Evolutionary conservation across 1,140 invertebrate species (phyloP).

Genomic region (Monomorium pharaonis): DNA sequence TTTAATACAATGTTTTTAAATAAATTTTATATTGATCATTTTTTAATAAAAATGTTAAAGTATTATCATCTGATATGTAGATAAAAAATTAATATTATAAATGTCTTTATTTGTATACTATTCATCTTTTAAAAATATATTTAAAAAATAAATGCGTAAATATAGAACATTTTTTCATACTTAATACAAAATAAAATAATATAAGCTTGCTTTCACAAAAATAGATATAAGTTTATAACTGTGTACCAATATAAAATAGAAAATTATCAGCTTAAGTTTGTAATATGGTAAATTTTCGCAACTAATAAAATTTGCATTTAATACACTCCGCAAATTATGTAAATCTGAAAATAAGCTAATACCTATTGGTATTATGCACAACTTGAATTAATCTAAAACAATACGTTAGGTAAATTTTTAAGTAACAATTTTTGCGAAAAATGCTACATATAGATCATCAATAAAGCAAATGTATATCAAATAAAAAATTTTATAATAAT

Average conservation of each 20-base stretch:
- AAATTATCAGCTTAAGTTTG: background rate
- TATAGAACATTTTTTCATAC: no score
- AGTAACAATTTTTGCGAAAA: background rate
- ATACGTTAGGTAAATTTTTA: background rate
- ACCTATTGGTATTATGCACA: no score
- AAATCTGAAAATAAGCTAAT: background rate
- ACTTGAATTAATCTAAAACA: background rate
- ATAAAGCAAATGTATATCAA: background rate
- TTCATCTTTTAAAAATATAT: no score
- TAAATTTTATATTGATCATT: background rate
- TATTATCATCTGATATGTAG: background rate
- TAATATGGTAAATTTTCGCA: background rate
- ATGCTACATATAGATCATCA: background rate
- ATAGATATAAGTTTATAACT: background rate
- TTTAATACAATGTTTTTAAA: background rate
- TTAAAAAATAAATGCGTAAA: no score
- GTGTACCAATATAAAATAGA: background rate
- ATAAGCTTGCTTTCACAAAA: background rate
- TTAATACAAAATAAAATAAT: slow-evolving; percentile 5
- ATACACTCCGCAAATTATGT: background rate
- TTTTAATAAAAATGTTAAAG: background rate
- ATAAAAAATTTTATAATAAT: background rate
- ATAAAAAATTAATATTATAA: background rate
- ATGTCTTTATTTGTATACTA: no score
- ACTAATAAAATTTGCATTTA: background rate